Base-by-base conservation (phyloP, 2,113 vertebrate genomes). In the Nannobrachium achirus region DNA sequence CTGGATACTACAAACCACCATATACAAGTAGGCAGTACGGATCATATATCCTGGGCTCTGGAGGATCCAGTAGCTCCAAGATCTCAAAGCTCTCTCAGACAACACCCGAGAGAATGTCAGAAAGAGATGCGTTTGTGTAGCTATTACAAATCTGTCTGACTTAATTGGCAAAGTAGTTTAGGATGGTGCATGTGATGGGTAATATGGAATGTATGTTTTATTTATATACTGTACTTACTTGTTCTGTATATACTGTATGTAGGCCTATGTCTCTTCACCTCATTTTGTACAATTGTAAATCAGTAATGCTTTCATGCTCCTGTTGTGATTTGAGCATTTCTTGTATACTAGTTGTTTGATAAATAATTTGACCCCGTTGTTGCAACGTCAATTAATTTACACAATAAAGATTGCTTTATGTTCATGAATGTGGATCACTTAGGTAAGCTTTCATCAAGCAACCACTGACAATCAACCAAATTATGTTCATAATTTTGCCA, bases 41-140 rank as follows among this genome's bases (percentile, higher is more conserved):
- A 50, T 71, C 65, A 4, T 84, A 86, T 15, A 14, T 33, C n/a
- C n/a, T n/a, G 7, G 67, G 74, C 55, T 87, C 87, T 2, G 58
- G 69, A 42, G 10, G 7, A 7, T 76, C 79, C 14, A 71, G 39
- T 60, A 74, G 70, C 74, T 81, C 83, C 55, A 86, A 73, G 40
- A 64, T 83, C 50, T 90, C 88, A 6, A 85, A 72, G 56, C 71
- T 87, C 1, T 88, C 89, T 6, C 75, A 73, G 7, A 73, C 75
- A 16, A 85, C 61, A 5, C 71, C 56, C 0, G 86, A 77, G 0
- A 86, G 66, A 64, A 38, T 76, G 1, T 81, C 88, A n/a, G 80
- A 79, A 19, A 86, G 86, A 84, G 90, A 93, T 64, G 84, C 87
- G 4, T 91, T 91, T 82, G 92, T 93, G 44, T 93, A 88, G 40